phyloP scores from a whole-genome alignment of 2,797 vertebrate species.

The Neostethus bicornis region DNA sequence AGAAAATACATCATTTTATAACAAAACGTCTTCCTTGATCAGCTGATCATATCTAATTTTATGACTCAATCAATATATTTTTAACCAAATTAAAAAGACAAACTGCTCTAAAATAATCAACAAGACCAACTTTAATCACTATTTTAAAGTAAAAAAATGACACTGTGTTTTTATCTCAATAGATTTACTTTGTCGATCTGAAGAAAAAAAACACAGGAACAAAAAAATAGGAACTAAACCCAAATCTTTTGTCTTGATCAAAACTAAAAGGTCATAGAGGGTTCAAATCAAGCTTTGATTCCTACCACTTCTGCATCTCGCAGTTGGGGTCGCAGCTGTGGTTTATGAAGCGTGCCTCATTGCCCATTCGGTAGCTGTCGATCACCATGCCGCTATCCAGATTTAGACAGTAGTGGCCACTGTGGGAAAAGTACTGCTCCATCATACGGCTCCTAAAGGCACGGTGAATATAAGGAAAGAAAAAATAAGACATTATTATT shows the following conservation, averaged over 20 bases:
- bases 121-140: slow-evolving; percentile 3
- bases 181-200: too few species aligned
- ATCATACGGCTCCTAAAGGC: slow-evolving; percentile 95
- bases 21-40: slow-evolving; percentile 16
- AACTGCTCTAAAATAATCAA: neutral
- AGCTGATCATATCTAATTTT: slow-evolving; percentile 1
- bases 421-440: slow-evolving; percentile 97
- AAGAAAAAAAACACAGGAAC: too few species aligned
- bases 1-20: slow-evolving; percentile 40
- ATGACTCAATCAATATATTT: too few species aligned
- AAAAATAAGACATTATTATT: neutral
- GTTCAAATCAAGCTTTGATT: slow-evolving; percentile 35
- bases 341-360: slow-evolving; percentile 98
- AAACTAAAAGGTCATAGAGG: slow-evolving; percentile 40
- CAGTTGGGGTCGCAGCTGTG: slow-evolving; percentile 99
- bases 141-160: neutral
- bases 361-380: slow-evolving; percentile 99
- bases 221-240: too few species aligned
- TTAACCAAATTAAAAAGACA: too few species aligned
- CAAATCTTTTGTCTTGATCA: slow-evolving; percentile 48
- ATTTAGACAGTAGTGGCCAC: slow-evolving; percentile 98
- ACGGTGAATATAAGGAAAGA: neutral
- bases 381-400: slow-evolving; percentile 99
- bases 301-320: slow-evolving; percentile 99
- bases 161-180: too few species aligned